phyloP scores from a whole-genome alignment of 2,888 invertebrate species.

The Leucophenga maculata region DNA sequence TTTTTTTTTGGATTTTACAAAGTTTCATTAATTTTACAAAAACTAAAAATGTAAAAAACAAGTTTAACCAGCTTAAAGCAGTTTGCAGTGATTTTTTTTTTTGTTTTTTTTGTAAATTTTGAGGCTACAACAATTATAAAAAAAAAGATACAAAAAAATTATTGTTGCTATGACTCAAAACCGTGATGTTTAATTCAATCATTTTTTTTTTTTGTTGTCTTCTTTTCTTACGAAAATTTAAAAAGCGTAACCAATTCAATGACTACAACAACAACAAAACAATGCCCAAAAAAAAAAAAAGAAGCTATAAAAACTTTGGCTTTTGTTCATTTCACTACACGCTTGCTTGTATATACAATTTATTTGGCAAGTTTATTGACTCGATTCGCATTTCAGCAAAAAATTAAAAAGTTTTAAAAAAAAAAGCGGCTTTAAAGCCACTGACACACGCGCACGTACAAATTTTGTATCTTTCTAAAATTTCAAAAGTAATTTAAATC shows the following conservation, averaged over 20 bases:
- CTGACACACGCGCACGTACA: background rate
- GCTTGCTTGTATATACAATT: too few species aligned
- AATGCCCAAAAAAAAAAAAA: background rate
- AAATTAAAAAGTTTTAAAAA: too few species aligned
- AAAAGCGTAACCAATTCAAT: slow-evolving; percentile 10
- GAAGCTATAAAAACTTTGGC: background rate
- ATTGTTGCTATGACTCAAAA: slow-evolving; percentile 9
- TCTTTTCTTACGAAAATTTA: background rate
- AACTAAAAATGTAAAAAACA: background rate
- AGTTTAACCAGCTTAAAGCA: slow-evolving; percentile 15
- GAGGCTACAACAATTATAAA: background rate
- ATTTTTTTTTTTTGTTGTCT: too few species aligned
- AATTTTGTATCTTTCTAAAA: too few species aligned
- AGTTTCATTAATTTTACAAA: slow-evolving; percentile 1
- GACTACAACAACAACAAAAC: background rate
- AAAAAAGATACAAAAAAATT: background rate
- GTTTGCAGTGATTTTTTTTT: slow-evolving; percentile 8
- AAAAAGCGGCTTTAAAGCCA: background rate
- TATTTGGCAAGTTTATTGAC: slow-evolving; percentile 1
- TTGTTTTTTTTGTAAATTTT: too few species aligned
- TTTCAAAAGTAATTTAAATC: too few species aligned
- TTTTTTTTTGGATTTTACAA: background rate
- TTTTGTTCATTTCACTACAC: background rate
- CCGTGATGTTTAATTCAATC: too few species aligned
- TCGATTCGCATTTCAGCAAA: background rate